phyloP scores from a whole-genome alignment of 2,797 vertebrate genomes.

The Poeciliopsis infans region DNA sequence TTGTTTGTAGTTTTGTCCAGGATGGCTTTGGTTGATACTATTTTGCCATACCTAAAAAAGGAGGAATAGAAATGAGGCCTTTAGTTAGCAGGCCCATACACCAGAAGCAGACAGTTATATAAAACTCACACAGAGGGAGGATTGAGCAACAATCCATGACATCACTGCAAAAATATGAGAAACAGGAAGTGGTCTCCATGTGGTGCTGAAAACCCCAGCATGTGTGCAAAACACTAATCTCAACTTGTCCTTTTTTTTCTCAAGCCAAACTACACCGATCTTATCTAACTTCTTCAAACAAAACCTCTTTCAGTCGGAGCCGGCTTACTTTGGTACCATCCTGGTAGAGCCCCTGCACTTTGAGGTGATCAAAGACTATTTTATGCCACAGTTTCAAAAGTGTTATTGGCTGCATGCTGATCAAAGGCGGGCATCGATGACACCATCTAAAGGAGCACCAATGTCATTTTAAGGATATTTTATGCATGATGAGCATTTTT shows the following conservation, averaged over 20 bases:
- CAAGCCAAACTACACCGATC: slow-evolving; percentile 29
- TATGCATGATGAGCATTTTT: neutral
- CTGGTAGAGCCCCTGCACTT: neutral
- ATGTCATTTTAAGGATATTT: neutral
- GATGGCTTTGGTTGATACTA: slow-evolving; percentile 99
- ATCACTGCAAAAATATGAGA: slow-evolving; percentile 78
- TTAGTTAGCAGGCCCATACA: slow-evolving; percentile 61
- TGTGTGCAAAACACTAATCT: slow-evolving; percentile 45
- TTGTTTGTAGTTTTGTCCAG: slow-evolving; percentile 99
- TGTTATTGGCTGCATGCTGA: slow-evolving; percentile 1
- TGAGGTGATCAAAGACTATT: neutral
- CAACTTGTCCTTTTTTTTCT: slow-evolving; percentile 52
- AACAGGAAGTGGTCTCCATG: slow-evolving; percentile 80
- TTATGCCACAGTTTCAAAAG: slow-evolving; percentile 19
- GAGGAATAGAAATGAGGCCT: slow-evolving; percentile 61
- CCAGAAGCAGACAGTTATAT: slow-evolving; percentile 69
- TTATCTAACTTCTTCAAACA: slow-evolving; percentile 22
- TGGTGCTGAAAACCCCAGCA: slow-evolving; percentile 67
- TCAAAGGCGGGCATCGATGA: slow-evolving; percentile 6
- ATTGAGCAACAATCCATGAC: slow-evolving; percentile 79
- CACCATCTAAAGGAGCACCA: neutral
- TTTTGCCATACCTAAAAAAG: slow-evolving; percentile 93
- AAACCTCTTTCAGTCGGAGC: neutral
- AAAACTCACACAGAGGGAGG: slow-evolving; percentile 59
- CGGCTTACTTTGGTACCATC: neutral